phyloP scores from a whole-genome alignment of 1,140 invertebrate genomes.

The Drosophila chauvacae region DNA sequence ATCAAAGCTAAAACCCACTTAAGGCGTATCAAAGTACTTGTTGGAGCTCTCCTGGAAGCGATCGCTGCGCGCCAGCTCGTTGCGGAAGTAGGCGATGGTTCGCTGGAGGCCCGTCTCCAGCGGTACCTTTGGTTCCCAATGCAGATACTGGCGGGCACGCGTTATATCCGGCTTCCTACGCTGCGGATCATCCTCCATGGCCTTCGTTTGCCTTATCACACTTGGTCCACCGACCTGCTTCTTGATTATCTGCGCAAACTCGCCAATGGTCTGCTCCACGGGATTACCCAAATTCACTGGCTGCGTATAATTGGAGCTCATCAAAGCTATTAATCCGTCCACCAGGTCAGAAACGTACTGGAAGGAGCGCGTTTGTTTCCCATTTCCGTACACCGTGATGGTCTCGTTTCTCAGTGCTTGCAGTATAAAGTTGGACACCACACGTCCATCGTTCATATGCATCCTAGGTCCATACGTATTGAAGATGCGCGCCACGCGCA shows the following conservation, averaged over 20 bases:
- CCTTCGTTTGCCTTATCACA: conserved; percentile 91
- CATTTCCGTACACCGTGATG: conserved; percentile 98
- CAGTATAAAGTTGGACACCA: conserved; percentile 99
- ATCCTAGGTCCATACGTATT: conserved; percentile 99
- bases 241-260: conserved; percentile 97
- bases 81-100: conserved; percentile 96
- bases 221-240: conserved; percentile 93
- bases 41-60: conserved; percentile 77
- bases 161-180: conserved; percentile 96
- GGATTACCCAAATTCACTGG: conserved; percentile 99
- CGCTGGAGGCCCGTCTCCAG: conserved; percentile 93
- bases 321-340: conserved; percentile 95
- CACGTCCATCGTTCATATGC: conserved; percentile 99
- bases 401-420: conserved; percentile 97
- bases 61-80: conserved; percentile 90
- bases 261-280: conserved; percentile 97
- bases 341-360: conserved; percentile 99
- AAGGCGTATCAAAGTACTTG: conserved; percentile 78
- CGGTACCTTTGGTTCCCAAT: conserved; percentile 97
- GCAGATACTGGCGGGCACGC: conserved; percentile 92
- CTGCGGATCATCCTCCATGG: conserved; percentile 98
- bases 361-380: conserved; percentile 98
- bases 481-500: conserved; percentile 98
- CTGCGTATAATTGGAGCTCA: conserved; percentile 96
- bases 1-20: conserved; percentile 41